Evolutionary conservation across 2,113 vertebrate genomes (phyloP), one percentile per base, ranked within the genome.

Genomic region (Platichthys stellatus): DNA sequence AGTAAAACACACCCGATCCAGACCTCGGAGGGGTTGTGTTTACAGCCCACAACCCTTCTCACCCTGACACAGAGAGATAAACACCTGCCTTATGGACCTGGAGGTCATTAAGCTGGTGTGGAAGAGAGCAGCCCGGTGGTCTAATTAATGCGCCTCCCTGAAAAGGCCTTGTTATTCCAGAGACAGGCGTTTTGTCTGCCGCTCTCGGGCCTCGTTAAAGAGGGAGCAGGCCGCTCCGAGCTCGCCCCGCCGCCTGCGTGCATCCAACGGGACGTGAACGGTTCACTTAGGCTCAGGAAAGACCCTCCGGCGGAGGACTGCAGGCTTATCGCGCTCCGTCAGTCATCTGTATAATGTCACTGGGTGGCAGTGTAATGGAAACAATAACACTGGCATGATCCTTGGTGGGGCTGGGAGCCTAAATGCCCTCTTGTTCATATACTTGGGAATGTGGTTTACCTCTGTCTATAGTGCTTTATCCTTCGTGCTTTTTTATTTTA

Each of bases 81-180:
- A 76, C 76, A 88, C 85, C 80, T 87, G 78, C 74, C 76, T 63
- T 24, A 43, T 77, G 80, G 69, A 72, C 69, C 72, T 79, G 1
- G 2, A 49, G 80, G 78, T 88, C 74, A 56, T 89, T 88, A 90
- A 85, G 72, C 83, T 24, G 63, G n/a, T 56, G 71, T 69, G 73
- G 69, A 75, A 67, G 64, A 80, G 76, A 63, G 74, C 69, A 72
- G 78, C 45, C 45, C 38, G 67, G 70, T 53, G 56, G 68, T 63
- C 83, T 90, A 89, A 90, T 89, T 86, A 90, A 85, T 67, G 61
- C 72, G 49, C 71, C 43, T 79, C 63, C 45, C 79, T 15, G 7
- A 86, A 87, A 84, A 69, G 79, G 68, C 72, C 74, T 86, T 77
- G 78, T 85, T 91, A 80, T 85, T 84, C 84, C 24, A 26, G 68